Evolutionary conservation across 30 jellyfish, hydroid and myxozoan genomes (phyloP).

Genomic region (Pelagia noctiluca): DNA sequence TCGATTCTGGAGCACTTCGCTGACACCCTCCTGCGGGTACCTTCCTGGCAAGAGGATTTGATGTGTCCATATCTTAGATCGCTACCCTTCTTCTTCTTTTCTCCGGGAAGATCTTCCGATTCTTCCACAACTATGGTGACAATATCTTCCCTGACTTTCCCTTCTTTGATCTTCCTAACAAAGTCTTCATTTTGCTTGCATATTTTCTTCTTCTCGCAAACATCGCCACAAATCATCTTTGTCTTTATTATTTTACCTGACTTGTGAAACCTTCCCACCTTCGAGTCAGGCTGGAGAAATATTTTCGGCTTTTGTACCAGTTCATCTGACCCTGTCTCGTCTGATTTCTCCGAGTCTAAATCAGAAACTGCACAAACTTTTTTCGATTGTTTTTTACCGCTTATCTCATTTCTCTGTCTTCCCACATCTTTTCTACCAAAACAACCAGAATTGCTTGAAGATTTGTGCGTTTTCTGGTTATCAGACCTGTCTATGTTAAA

Average conservation of each 20-base stretch:
- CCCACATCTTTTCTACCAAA: too few species aligned
- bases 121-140: neutral
- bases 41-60: too few species aligned
- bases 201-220: neutral
- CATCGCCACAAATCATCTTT: neutral
- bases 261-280: neutral
- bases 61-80: too few species aligned
- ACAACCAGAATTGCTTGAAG: too few species aligned
- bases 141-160: conserved; percentile 2
- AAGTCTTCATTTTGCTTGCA: conserved; percentile 7
- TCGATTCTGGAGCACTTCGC: neutral
- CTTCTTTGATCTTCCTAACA: neutral
- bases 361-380: too few species aligned
- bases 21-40: neutral
- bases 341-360: too few species aligned
- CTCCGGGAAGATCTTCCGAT: neutral
- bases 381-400: too few species aligned
- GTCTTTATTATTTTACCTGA: neutral
- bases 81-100: neutral
- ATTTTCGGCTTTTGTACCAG: neutral
- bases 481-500: too few species aligned
- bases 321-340: conserved; percentile 10
- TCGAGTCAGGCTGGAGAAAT: neutral
- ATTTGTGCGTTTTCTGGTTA: too few species aligned
- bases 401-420: too few species aligned